phyloP scores from a whole-genome alignment of 2,888 invertebrate species.

The Acronicta psi region DNA sequence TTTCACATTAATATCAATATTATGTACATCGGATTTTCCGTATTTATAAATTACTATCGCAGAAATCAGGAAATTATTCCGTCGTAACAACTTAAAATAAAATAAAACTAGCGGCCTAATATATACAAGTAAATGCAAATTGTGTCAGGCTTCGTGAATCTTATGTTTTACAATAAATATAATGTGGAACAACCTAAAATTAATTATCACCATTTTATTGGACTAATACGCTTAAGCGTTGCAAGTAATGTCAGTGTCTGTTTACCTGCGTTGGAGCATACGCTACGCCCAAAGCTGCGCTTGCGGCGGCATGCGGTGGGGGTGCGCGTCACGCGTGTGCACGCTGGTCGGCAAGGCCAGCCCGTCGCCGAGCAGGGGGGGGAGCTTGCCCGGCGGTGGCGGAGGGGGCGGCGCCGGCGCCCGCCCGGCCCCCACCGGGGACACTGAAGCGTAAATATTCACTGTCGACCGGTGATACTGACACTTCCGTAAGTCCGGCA shows the following conservation, averaged over 20 bases:
- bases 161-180: constrained; percentile 79
- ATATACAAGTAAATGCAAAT: constrained; percentile 80
- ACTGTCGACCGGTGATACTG: constrained; percentile 91
- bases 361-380: constrained; percentile 88
- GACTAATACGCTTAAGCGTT: constrained; percentile 89
- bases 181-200: constrained; percentile 78
- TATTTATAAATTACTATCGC: constrained; percentile 84
- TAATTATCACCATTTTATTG: constrained; percentile 87
- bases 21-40: constrained; percentile 69
- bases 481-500: constrained; percentile 94
- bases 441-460: constrained; percentile 92
- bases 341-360: constrained; percentile 81
- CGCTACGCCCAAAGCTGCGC: constrained; percentile 95
- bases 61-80: constrained; percentile 83
- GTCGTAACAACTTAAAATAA: constrained; percentile 74
- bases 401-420: constrained; percentile 90
- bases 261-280: constrained; percentile 91
- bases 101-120: constrained; percentile 70
- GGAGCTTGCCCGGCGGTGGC: constrained; percentile 90
- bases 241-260: constrained; percentile 78
- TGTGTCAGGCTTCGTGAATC: constrained; percentile 58
- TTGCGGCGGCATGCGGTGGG: constrained; percentile 90
- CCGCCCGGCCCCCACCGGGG: constrained; percentile 87
- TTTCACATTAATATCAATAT: constrained; percentile 65
- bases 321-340: constrained; percentile 80